These are phyloP conservation scores for Drosophila ananassae DNA, from an alignment of 1,140 invertebrate species.

Conservation along the genomic window DNA sequence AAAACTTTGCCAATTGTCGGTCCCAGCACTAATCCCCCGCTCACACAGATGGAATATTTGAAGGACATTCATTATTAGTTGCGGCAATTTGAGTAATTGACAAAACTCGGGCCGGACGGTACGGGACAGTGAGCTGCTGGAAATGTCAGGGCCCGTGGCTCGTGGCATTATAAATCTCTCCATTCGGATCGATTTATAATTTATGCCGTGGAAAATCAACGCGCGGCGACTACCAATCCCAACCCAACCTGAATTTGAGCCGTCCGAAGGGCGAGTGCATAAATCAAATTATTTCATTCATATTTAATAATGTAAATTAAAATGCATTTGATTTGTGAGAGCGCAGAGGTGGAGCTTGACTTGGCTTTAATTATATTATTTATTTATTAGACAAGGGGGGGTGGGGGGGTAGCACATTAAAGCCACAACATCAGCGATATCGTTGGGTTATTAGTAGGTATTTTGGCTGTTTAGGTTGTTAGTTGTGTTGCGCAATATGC, in stretches of 20 bases:
- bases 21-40: constrained; percentile 23
- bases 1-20: constrained; percentile 46
- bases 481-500: constrained; percentile 61
- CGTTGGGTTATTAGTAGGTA: constrained; percentile 46
- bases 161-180: constrained; percentile 49
- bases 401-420: constrained; percentile 51
- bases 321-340: constrained; percentile 53
- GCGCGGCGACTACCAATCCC: constrained; percentile 45
- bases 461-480: constrained; percentile 55
- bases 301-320: constrained; percentile 65
- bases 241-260: constrained; percentile 15
- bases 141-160: constrained; percentile 52
- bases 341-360: constrained; percentile 18
- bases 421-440: constrained; percentile 50
- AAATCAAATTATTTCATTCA: constrained; percentile 70
- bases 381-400: constrained; percentile 4
- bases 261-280: constrained; percentile 49
- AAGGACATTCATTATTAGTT: constrained; percentile 46
- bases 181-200: constrained; percentile 57
- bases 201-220: constrained; percentile 64
- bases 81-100: constrained; percentile 47
- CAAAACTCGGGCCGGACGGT: constrained; percentile 15
- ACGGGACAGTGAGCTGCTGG: constrained; percentile 14
- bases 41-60: constrained; percentile 18
- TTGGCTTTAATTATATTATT: constrained; percentile 45